Conservation (phyloP, 2,113 vertebrate species). For the Callospermophilus lateralis region DNA sequence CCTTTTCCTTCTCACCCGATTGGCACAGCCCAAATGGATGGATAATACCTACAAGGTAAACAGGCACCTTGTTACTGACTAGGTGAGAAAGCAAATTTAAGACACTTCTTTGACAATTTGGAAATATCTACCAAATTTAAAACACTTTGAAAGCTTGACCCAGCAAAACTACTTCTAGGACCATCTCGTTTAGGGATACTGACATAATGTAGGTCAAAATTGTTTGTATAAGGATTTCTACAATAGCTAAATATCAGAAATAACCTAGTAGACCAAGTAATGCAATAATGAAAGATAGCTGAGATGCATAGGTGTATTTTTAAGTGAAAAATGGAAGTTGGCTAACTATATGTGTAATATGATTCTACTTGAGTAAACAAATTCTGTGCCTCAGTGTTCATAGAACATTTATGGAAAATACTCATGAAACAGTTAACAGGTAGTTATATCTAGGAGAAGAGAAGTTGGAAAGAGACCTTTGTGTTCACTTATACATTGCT, state of each 20-base stretch:
- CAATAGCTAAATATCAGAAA: not conserved
- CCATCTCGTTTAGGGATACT: not conserved
- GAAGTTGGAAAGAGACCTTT: not conserved
- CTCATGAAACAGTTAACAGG: not conserved
- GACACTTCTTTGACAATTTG: not conserved
- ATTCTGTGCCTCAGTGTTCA: not conserved
- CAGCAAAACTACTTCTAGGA: not conserved
- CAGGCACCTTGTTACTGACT: not conserved
- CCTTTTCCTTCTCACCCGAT: not conserved
- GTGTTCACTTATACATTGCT: no score
- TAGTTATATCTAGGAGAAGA: not conserved
- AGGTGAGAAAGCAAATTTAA: not conserved
- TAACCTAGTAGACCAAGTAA: not conserved
- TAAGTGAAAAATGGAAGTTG: not conserved
- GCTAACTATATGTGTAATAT: not conserved
- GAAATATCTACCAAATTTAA: not conserved
- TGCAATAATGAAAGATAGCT: not conserved
- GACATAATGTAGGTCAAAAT: not conserved
- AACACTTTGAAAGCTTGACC: not conserved
- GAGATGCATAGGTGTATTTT: not conserved
- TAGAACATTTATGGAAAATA: not conserved
- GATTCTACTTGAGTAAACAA: not conserved
- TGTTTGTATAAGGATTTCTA: not conserved
- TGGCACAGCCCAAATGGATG: not conserved
- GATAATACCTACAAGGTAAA: not conserved